Percentiles rank a stretch among this genome's conserved stretches.
Evolutionary conservation across 2,113 vertebrate genomes (phyloP).

Genomic region (Centropristis striata): DNA sequence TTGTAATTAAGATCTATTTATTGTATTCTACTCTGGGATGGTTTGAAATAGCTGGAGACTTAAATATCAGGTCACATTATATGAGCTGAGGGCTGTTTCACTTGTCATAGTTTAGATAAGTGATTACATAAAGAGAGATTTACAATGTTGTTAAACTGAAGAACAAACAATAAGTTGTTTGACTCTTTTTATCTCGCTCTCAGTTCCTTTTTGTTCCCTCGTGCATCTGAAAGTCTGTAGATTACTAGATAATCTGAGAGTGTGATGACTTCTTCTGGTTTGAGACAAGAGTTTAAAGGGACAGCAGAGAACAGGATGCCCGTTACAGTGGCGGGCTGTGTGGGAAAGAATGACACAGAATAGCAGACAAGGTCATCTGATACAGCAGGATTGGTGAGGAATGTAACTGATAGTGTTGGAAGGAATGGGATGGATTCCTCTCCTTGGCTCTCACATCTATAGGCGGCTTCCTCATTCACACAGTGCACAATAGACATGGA

Average conservation of each 20-base stretch:
- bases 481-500: slow-evolving; percentile 75
- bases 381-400: slow-evolving; percentile 69
- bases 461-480: slow-evolving; percentile 72
- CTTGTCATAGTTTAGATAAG: slow-evolving; percentile 39
- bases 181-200: slow-evolving; percentile 35
- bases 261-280: slow-evolving; percentile 16
- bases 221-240: background rate
- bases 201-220: slow-evolving; percentile 20
- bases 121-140: slow-evolving; percentile 12
- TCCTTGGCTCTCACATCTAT: slow-evolving; percentile 69
- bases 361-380: slow-evolving; percentile 72
- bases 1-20: background rate
- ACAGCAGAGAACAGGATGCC: slow-evolving; percentile 37
- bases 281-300: slow-evolving; percentile 36
- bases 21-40: background rate
- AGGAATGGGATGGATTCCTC: slow-evolving; percentile 70
- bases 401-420: slow-evolving; percentile 79
- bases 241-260: slow-evolving; percentile 18
- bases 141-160: slow-evolving; percentile 3
- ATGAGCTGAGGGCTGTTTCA: slow-evolving; percentile 2
- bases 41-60: background rate
- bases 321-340: slow-evolving; percentile 46
- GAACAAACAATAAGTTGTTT: slow-evolving; percentile 30
- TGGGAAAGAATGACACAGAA: slow-evolving; percentile 78
- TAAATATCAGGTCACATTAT: background rate